Evolutionary conservation across 2,888 invertebrate genomes (phyloP), one percentile per base, ranked within the genome.

Genomic region (Stegophylla sp.): DNA sequence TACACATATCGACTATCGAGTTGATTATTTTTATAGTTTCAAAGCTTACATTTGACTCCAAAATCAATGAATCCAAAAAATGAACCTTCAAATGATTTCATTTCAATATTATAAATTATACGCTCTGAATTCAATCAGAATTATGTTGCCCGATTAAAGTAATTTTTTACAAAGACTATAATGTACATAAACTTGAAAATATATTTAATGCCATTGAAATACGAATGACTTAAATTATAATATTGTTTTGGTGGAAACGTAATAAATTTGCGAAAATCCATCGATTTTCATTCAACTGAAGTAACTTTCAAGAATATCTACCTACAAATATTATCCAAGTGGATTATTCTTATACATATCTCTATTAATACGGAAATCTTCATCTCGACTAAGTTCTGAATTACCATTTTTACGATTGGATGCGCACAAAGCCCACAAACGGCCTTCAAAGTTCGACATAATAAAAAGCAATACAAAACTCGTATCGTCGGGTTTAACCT

Each of bases 381-480:
- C 26, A 20, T 61, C 9, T 77, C 45, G 20, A 23, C 56, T 59
- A 56, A 77, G 77, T 77, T 77, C 59, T 67, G 45, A 59, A 77
- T 69, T 59, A 48, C 59, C 59, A 67, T 77, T 59, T 77, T 77
- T 59, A 69, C 67, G 20, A 77, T 67, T 48, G 77, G 17, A 45
- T 77, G 28, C 59, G 59, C 67, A 67, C 20, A 69, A 69, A 77
- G 20, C 59, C n/a, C 23, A 67, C 41, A 17, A 77, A 77, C 69
- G 48, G 20, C 26, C 34, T 77, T 34, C 56, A 59, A 69, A 77
- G 45, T 69, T 69, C 45, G 10, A 77, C n/a, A 48, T 45, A 67
- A 67, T 67, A 67, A 67, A 77, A 67, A 67, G 23, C 28, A 56
- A 67, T 45, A 45, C 13, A 67, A 67, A 64, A 43, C 56, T 56